A percentile compares a stretch with the other conserved stretches of the same genome.
phyloP scores from a whole-genome alignment of 2,888 invertebrate genomes.

The Drosophila hamatofila region DNA sequence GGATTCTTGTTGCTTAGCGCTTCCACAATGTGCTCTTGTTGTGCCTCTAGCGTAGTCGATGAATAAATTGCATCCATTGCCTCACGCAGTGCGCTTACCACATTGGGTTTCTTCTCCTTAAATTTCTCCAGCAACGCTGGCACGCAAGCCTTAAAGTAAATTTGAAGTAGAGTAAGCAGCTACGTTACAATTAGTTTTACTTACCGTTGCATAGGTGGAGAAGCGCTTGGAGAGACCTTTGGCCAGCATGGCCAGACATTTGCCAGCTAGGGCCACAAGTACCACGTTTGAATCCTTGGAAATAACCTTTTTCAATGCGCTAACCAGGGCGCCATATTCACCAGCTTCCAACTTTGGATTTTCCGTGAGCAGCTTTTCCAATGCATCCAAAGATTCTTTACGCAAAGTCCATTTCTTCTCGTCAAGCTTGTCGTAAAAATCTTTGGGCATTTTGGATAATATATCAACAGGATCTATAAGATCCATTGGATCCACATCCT shows the following conservation, averaged over 20 bases:
- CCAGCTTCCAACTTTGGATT: conserved; percentile 95
- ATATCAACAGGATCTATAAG: conserved; percentile 97
- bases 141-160: conserved; percentile 87
- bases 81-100: conserved; percentile 94
- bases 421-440: conserved; percentile 97
- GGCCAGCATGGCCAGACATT: conserved; percentile 93
- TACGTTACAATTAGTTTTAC: conserved; percentile 8
- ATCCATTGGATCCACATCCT: conserved; percentile 95
- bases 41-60: conserved; percentile 92
- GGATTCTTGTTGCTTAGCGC: conserved; percentile 97
- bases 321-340: conserved; percentile 95
- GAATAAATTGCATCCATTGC: conserved; percentile 95
- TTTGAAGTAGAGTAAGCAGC: neutral
- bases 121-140: conserved; percentile 96
- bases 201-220: conserved; percentile 90
- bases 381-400: conserved; percentile 94
- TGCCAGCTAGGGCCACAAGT: conserved; percentile 94
- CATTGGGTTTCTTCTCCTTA: conserved; percentile 97
- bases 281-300: conserved; percentile 98
- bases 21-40: conserved; percentile 93
- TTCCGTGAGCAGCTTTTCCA: conserved; percentile 91
- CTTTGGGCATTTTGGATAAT: conserved; percentile 95
- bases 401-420: conserved; percentile 99
- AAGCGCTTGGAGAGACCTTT: conserved; percentile 95
- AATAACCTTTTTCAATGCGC: conserved; percentile 95